Percentiles rank a stretch among this genome's conserved stretches.
phyloP scores from a whole-genome alignment of 2,888 invertebrate genomes.

The Neoscelio sp. region DNA sequence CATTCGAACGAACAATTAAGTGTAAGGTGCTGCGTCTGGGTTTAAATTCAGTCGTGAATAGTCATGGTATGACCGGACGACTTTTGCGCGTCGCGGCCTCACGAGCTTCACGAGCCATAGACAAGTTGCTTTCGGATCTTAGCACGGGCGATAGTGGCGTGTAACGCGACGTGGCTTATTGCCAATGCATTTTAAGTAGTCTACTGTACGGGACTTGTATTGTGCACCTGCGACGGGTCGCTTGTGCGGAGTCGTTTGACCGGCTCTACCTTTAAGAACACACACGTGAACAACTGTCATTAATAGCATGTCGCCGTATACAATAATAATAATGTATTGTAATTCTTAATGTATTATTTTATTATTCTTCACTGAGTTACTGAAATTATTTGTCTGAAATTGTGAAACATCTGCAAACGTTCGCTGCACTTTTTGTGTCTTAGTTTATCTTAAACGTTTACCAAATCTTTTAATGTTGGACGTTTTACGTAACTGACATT shows the following conservation, averaged over 20 bases:
- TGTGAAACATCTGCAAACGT: no score
- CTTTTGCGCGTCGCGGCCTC: conserved; percentile 69
- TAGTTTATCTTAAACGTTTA: no score
- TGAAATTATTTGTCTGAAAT: no score
- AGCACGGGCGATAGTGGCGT: conserved; percentile 70
- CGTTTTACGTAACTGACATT: no score
- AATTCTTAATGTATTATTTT: conserved; percentile 24
- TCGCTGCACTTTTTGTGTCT: no score
- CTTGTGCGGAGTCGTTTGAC: conserved; percentile 50
- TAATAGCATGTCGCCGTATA: conserved; percentile 43
- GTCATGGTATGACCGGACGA: conserved; percentile 70
- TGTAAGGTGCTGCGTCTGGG: conserved; percentile 64
- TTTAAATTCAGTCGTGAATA: conserved; percentile 68
- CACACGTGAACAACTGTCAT: conserved; percentile 38
- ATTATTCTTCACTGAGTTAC: conserved; percentile 5
- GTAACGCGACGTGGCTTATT: conserved; percentile 81
- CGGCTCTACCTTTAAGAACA: conserved; percentile 53
- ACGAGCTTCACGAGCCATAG: conserved; percentile 70
- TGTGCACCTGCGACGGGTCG: conserved; percentile 73
- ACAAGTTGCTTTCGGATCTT: conserved; percentile 69
- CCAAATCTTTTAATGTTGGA: no score
- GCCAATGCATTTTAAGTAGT: conserved; percentile 82
- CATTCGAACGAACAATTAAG: conserved; percentile 63
- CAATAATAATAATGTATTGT: conserved; percentile 29
- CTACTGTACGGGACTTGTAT: conserved; percentile 76